Percentiles rank a stretch among this genome's conserved stretches.
These are phyloP conservation scores for Sprattus sprattus DNA, from an alignment of 2,113 vertebrate species.

Conservation along the genomic window DNA sequence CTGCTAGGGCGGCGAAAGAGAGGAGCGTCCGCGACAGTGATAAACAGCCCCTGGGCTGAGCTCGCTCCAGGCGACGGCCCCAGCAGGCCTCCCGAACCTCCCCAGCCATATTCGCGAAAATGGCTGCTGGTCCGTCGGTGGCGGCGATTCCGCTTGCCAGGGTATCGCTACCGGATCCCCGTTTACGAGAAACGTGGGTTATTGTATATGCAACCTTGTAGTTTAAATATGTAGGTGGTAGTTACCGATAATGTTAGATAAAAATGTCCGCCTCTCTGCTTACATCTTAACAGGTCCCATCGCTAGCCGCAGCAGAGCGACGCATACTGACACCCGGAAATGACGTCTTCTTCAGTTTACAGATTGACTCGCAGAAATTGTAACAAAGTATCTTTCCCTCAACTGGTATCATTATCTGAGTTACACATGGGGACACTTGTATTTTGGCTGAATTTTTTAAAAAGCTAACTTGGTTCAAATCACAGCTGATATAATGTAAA, in stretches of 20 bases:
- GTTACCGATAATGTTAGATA: constrained; percentile 16
- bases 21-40: constrained; percentile 51
- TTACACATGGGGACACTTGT: too few relatives aligned
- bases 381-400: not conserved
- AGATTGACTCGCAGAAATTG: constrained; percentile 44
- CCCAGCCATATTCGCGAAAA: constrained; percentile 68
- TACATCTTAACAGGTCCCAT: constrained; percentile 64
- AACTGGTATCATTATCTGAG: not conserved
- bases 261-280: constrained; percentile 46
- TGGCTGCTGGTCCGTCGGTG: constrained; percentile 52
- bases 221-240: not conserved
- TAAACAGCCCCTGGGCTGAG: constrained; percentile 43
- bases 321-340: constrained; percentile 72
- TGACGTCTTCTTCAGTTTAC: constrained; percentile 59
- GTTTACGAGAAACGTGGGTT: not conserved
- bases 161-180: not conserved
- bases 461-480: not conserved
- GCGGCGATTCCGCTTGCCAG: not conserved
- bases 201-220: constrained; percentile 8
- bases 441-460: not conserved
- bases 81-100: constrained; percentile 66
- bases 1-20: constrained; percentile 55
- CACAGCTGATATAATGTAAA: not conserved
- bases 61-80: constrained; percentile 57
- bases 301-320: constrained; percentile 61